A percentile compares a stretch with the other conserved stretches of the same genome.
These are phyloP conservation scores for Teleopsis dalmanni DNA, from an alignment of 1,140 invertebrate species.

Conservation along the genomic window DNA sequence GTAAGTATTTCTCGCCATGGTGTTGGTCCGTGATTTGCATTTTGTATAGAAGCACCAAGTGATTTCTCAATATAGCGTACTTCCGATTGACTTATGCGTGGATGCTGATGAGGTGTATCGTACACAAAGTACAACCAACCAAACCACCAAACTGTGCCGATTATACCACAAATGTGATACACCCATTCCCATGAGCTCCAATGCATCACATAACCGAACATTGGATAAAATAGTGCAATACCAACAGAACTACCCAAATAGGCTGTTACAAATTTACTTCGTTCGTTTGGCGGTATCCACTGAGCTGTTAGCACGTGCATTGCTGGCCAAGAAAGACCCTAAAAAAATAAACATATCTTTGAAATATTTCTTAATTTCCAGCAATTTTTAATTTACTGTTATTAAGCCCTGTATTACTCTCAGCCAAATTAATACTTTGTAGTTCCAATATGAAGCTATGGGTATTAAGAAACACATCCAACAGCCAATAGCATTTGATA, in stretches of 20 bases:
- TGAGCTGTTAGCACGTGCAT: slow-evolving; percentile 68
- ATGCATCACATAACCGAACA: slow-evolving; percentile 60
- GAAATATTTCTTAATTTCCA: neutral
- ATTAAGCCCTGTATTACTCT: slow-evolving; percentile 65
- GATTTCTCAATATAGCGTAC: slow-evolving; percentile 53
- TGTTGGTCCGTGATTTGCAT: slow-evolving; percentile 44
- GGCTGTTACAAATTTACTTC: slow-evolving; percentile 64
- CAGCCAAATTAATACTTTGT: slow-evolving; percentile 54
- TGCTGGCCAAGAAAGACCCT: slow-evolving; percentile 77
- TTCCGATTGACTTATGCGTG: slow-evolving; percentile 63
- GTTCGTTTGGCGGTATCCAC: slow-evolving; percentile 76
- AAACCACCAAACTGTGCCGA: slow-evolving; percentile 61
- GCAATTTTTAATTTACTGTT: slow-evolving; percentile 51
- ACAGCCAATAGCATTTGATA: slow-evolving; percentile 59
- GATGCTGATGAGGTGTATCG: slow-evolving; percentile 65
- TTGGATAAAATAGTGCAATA: slow-evolving; percentile 59
- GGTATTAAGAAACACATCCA: slow-evolving; percentile 67
- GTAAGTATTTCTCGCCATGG: slow-evolving; percentile 69
- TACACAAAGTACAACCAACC: slow-evolving; percentile 57
- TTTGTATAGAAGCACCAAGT: slow-evolving; percentile 47
- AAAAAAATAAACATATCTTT: too few species aligned
- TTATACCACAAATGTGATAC: slow-evolving; percentile 61
- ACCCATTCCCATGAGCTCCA: slow-evolving; percentile 65
- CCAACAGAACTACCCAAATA: slow-evolving; percentile 63
- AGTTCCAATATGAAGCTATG: slow-evolving; percentile 52